Base-by-base conservation (phyloP, 2,888 invertebrate genomes). In the Lithophane semibrunnea region DNA sequence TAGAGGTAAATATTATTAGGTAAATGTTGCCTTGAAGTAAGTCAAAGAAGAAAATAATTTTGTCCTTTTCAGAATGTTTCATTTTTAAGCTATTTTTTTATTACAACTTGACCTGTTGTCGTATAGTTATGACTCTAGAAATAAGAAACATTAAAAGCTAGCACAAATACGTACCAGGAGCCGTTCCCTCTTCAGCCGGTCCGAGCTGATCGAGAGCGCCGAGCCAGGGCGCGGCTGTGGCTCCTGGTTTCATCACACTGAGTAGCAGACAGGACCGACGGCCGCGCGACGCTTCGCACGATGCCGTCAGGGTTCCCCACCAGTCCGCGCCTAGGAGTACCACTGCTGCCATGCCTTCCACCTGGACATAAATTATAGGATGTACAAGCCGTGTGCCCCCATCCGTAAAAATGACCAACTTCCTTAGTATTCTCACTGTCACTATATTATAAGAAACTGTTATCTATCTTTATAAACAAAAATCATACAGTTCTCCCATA, bases 241-340 rank as follows among this genome's bases (percentile, higher is more conserved):
- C 93, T 24, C 99, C 98, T 61, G 98, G 99, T 82, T 98, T 98
- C 91, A 99, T 97, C 54, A 99, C 97, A 47, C 99, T 98, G 52
- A 99, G 96, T 98, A 99, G 98, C 64, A 99, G 96, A 93, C 99
- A 99, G 0, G 99, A 99, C 77, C 96, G 94, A 0, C 96, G 93
- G 47, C 96, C 91, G 18, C 96, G 90, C 16, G 95, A 90, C 64
- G 93, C 98, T 93, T 99, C 99, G 21, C 99, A 99, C 98, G 99
- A 99, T 0, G 99, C 99, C 89, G 99, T 98, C 79, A 99, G 97
- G 82, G 99, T 98, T n/a, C 99, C 99, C 96, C 98, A 99, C 99
- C 99, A 99, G 87, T 99, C 98, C 0, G 98, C 97, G 78, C 98
- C 98, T 0, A 99, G 96, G 75, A 98, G 97, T 65, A 99, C 99